phyloP scores from a whole-genome alignment of 2,113 vertebrate genomes.

The Oreotrochilus melanogaster region DNA sequence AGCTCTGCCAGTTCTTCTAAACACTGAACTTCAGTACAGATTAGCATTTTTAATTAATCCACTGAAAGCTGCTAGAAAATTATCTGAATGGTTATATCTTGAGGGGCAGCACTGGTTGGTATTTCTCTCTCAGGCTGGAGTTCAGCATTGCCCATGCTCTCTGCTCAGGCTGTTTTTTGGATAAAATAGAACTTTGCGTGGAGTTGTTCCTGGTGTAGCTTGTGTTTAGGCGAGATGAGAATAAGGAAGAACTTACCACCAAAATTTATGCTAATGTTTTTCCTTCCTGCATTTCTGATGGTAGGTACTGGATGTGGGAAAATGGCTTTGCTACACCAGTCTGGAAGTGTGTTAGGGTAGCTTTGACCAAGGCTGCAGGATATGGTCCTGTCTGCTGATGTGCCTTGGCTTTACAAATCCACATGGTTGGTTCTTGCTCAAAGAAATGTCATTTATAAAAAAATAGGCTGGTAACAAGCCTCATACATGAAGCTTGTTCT shows the following conservation, averaged over 20 bases:
- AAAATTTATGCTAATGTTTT: background rate
- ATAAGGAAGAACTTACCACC: background rate
- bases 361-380: background rate
- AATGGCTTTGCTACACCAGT: background rate
- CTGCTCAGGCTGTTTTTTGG: background rate
- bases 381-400: background rate
- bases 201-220: background rate
- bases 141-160: background rate
- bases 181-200: background rate
- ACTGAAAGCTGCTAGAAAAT: background rate
- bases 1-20: background rate
- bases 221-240: background rate
- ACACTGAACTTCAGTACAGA: background rate
- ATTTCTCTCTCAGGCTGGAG: background rate
- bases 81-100: background rate
- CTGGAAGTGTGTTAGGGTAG: background rate
- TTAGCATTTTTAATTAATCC: background rate
- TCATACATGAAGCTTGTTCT: background rate
- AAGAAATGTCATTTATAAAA: background rate
- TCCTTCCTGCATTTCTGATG: background rate
- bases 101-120: background rate
- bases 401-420: background rate
- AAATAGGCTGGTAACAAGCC: fast-evolving
- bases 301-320: background rate
- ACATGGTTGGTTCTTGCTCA: background rate